Conservation (phyloP, 92 coral and sea anemone genomes). For the Chrysogorgia sp. region DNA sequence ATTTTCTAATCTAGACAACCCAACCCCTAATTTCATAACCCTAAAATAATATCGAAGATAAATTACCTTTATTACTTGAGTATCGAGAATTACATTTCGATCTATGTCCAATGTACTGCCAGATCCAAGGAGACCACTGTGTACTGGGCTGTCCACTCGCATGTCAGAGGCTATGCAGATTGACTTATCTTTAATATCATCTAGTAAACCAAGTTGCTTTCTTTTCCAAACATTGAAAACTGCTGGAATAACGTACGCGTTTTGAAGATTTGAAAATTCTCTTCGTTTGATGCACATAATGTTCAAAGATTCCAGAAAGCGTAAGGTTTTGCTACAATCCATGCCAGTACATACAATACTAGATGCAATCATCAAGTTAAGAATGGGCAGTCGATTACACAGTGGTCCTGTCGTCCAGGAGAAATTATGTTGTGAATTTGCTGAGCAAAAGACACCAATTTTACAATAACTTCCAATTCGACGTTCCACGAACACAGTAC, state of each 20-base stretch:
- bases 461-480: conserved; percentile 25
- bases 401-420: conserved; percentile 38
- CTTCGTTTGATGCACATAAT: conserved; percentile 44
- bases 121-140: conserved; percentile 52
- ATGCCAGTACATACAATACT: conserved; percentile 37
- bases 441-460: conserved; percentile 11
- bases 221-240: conserved; percentile 43
- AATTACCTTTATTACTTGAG: conserved; percentile 57
- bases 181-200: conserved; percentile 30
- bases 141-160: conserved; percentile 65
- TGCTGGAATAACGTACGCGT: conserved; percentile 41
- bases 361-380: conserved; percentile 13
- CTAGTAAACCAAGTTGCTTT: conserved; percentile 26
- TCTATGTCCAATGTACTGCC: conserved; percentile 46
- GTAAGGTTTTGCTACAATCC: conserved; percentile 41
- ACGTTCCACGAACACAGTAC: conserved; percentile 17
- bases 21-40: too few relatives aligned
- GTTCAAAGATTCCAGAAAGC: conserved; percentile 49
- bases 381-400: conserved; percentile 5
- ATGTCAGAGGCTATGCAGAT: conserved; percentile 51
- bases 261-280: conserved; percentile 47
- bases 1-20: too few relatives aligned
- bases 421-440: neutral
- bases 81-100: conserved; percentile 47
- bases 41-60: too few relatives aligned